Percentiles rank a stretch among this genome's conserved stretches.
These are phyloP conservation scores for Montipora capitata DNA, from an alignment of 92 coral and sea anemone genomes.

Conservation along the genomic window DNA sequence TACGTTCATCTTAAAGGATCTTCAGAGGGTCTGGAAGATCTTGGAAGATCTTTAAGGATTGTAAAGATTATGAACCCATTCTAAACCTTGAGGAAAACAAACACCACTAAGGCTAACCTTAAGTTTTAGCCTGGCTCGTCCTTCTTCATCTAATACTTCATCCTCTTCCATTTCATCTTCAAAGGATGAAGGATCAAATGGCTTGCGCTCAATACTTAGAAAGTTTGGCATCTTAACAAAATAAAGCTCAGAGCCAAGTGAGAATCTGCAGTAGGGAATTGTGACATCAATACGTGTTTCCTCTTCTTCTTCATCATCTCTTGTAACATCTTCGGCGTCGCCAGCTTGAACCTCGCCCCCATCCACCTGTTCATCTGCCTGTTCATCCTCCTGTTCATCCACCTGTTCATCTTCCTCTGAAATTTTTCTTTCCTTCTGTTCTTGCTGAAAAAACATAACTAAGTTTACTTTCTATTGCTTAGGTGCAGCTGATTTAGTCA, in stretches of 20 bases:
- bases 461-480: too few species aligned
- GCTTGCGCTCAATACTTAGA: constrained; percentile 96
- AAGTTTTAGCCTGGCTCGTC: constrained; percentile 95
- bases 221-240: constrained; percentile 98
- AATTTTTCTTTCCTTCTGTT: constrained; percentile 14
- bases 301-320: constrained; percentile 76
- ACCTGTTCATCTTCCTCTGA: constrained; percentile 41
- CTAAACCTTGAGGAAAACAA: too few species aligned
- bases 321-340: constrained; percentile 27
- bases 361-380: constrained; percentile 15
- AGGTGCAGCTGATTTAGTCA: too few species aligned
- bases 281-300: constrained; percentile 97
- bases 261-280: constrained; percentile 92
- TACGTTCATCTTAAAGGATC: too few species aligned
- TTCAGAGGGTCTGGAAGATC: too few species aligned
- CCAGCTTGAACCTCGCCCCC: constrained; percentile 37
- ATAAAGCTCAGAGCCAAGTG: constrained; percentile 91
- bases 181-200: constrained; percentile 89
- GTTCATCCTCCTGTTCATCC: constrained; percentile 41
- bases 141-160: constrained; percentile 98
- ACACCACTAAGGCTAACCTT: constrained; percentile 66
- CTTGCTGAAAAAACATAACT: constrained; percentile 8
- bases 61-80: neutral
- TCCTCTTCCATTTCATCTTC: constrained; percentile 99
- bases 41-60: too few species aligned